phyloP scores from a whole-genome alignment of 1,140 invertebrate species.

The Chionoecetes opilio region DNA sequence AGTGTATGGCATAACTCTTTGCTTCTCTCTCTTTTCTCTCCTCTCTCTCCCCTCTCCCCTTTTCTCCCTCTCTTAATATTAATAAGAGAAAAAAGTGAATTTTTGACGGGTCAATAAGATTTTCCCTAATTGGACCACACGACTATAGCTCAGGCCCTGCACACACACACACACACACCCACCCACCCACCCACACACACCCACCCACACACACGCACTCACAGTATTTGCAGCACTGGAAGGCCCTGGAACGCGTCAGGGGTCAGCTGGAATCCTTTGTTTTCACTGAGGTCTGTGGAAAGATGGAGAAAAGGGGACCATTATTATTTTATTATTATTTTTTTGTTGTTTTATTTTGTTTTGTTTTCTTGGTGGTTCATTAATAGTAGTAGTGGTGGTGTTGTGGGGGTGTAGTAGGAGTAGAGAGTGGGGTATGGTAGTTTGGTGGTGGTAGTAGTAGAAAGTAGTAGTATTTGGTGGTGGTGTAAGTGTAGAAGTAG shows the following conservation, averaged over 20 bases:
- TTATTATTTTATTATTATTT: too few relatives aligned
- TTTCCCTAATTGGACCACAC: too few relatives aligned
- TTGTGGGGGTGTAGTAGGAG: background rate
- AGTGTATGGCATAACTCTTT: too few relatives aligned
- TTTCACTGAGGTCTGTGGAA: background rate
- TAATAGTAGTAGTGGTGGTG: background rate
- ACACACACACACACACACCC: conserved; percentile 37
- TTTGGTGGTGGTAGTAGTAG: background rate
- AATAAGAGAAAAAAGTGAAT: too few relatives aligned
- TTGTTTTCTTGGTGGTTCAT: too few relatives aligned
- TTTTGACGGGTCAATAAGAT: too few relatives aligned
- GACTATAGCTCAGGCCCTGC: too few relatives aligned
- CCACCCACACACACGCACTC: background rate
- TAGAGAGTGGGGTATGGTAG: too few relatives aligned
- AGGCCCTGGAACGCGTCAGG: background rate
- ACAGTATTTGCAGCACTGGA: background rate
- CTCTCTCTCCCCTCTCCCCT: background rate
- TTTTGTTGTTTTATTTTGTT: too few relatives aligned
- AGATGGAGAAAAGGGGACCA: background rate
- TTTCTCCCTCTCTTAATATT: too few relatives aligned
- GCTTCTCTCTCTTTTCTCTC: background rate
- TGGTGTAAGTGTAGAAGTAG: too few relatives aligned
- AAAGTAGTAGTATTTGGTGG: too few relatives aligned
- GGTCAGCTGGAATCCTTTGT: background rate
- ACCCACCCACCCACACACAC: conserved; percentile 16